Conservation (phyloP, 2,888 invertebrate species). For the Stegophylla sp. region DNA sequence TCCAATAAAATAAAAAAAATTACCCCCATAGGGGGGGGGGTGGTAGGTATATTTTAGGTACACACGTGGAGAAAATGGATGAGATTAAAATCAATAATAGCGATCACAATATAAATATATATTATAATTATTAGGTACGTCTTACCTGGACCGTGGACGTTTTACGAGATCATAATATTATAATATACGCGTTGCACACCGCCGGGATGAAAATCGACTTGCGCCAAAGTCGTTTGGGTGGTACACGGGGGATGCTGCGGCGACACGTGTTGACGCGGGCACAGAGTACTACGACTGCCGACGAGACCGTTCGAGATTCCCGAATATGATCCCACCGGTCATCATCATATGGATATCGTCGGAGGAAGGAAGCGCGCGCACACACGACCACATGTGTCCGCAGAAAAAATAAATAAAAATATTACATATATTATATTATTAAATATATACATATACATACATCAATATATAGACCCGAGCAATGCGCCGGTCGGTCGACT, state of each 20-base stretch:
- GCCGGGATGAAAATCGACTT: not conserved
- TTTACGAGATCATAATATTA: not conserved
- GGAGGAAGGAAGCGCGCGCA: not conserved
- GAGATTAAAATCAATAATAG: no score
- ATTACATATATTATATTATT: no score
- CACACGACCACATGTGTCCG: slow-evolving; percentile 15
- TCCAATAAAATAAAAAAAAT: no score
- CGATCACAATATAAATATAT: not conserved
- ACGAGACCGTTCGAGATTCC: not conserved
- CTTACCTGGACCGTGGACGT: slow-evolving; percentile 1
- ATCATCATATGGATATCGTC: not conserved
- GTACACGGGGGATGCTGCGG: not conserved
- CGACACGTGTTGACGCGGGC: slow-evolving; percentile 31
- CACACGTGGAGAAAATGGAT: no score
- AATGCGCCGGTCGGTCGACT: slow-evolving; percentile 1
- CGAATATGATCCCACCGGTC: slow-evolving; percentile 6
- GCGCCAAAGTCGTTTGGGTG: no score
- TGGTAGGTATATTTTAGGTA: no score
- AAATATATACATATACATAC: not conserved
- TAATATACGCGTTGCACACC: no score
- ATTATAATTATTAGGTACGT: not conserved
- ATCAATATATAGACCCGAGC: not conserved
- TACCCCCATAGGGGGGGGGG: no score
- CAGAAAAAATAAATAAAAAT: slow-evolving; percentile 21
- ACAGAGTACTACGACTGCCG: not conserved